phyloP scores from a whole-genome alignment of 23 tunicate genomes.

The Styela plicata region DNA sequence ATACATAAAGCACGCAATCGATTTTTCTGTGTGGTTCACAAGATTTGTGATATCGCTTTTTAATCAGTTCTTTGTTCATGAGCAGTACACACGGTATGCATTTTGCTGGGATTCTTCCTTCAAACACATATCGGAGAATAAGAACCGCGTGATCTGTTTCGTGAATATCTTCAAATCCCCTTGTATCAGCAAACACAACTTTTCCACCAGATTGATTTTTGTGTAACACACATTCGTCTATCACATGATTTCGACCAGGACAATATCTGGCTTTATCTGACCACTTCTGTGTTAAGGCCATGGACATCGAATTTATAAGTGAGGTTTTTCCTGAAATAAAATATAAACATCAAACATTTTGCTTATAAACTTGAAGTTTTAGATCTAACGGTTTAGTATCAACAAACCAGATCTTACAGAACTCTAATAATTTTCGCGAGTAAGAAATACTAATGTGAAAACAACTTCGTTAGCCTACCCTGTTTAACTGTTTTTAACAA shows the following conservation, averaged over 20 bases:
- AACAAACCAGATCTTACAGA: too few relatives aligned
- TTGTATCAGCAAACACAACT: constrained; percentile 96
- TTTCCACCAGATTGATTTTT: constrained; percentile 73
- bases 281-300: constrained; percentile 96
- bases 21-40: constrained; percentile 57
- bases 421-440: too few relatives aligned
- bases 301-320: constrained; percentile 91
- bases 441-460: too few relatives aligned
- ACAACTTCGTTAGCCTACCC: too few relatives aligned
- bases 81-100: constrained; percentile 95
- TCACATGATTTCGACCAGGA: constrained; percentile 91
- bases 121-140: constrained; percentile 87
- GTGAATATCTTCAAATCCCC: constrained; percentile 96
- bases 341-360: neutral
- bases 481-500: too few relatives aligned
- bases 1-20: constrained; percentile 85
- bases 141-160: constrained; percentile 83
- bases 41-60: constrained; percentile 82
- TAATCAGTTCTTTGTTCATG: constrained; percentile 86
- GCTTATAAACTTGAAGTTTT: neutral
- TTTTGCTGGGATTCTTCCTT: constrained; percentile 93
- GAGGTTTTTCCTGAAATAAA: constrained; percentile 88
- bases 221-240: constrained; percentile 88
- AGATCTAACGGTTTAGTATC: neutral
- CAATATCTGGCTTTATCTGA: constrained; percentile 85